Conservation (phyloP, 2,113 vertebrate genomes). For the Bombycilla garrulus region DNA sequence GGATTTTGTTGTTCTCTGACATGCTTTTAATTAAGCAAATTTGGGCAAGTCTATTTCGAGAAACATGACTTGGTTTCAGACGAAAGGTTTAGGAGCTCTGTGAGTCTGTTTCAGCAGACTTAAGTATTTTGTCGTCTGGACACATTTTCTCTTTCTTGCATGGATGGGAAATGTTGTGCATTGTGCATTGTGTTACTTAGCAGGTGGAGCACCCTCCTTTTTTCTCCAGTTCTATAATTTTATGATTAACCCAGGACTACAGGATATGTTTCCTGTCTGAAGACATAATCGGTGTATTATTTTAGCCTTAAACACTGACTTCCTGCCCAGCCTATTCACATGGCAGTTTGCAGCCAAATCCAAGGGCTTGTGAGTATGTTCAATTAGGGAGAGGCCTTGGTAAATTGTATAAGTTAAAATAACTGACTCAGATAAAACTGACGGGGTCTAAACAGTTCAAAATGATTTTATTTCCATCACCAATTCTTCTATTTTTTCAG, state of each 20-base stretch:
- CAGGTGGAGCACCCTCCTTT: constrained; percentile 22
- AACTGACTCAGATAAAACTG: neutral
- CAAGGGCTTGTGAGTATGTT: neutral
- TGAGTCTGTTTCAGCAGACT: neutral
- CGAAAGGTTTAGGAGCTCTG: neutral
- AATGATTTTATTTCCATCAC: neutral
- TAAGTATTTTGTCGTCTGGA: neutral
- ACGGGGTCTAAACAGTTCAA: neutral
- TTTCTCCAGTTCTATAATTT: constrained; percentile 27
- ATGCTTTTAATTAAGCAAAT: neutral
- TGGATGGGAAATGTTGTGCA: neutral
- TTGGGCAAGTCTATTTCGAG: neutral
- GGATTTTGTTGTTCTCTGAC: neutral
- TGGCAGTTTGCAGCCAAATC: neutral
- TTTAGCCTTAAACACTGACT: constrained; percentile 47
- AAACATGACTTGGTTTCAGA: neutral
- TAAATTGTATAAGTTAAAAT: neutral
- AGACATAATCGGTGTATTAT: constrained; percentile 56
- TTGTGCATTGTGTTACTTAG: neutral
- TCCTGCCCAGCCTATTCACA: constrained; percentile 53
- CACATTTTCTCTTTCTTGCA: neutral
- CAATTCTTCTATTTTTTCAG: neutral
- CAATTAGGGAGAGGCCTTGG: neutral
- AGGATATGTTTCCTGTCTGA: constrained; percentile 59
- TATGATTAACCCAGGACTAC: constrained; percentile 34